Percentiles rank a stretch among this genome's conserved stretches.
Conservation (phyloP, 1,140 invertebrate genomes). For the Drosophila sproati region DNA sequence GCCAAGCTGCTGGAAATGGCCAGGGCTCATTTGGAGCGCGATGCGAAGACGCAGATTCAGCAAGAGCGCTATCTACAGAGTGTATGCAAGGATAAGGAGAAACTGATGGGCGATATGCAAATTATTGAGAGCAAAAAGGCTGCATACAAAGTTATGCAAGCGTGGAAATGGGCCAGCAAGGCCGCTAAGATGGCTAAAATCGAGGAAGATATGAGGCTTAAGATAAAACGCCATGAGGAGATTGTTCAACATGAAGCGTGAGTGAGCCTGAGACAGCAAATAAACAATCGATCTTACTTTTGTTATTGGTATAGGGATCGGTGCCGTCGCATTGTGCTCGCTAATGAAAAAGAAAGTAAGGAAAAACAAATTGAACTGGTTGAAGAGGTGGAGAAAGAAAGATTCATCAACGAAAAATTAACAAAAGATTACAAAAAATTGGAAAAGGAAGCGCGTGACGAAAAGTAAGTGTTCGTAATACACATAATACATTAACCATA, state of each 20-base stretch:
- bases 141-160: neutral
- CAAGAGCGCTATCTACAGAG: constrained; percentile 49
- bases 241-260: constrained; percentile 49
- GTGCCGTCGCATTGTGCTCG: constrained; percentile 12
- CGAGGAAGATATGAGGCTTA: constrained; percentile 28
- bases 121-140: constrained; percentile 3
- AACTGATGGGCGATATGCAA: constrained; percentile 20
- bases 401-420: neutral
- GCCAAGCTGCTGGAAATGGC: constrained; percentile 39
- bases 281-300: neutral
- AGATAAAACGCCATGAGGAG: constrained; percentile 34
- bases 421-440: neutral
- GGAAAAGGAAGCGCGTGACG: constrained; percentile 38
- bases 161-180: constrained; percentile 22
- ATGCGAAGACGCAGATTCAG: constrained; percentile 36
- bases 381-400: constrained; percentile 23
- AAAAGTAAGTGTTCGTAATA: constrained; percentile 51
- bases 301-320: constrained; percentile 30
- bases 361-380: constrained; percentile 42
- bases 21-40: constrained; percentile 33
- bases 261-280: constrained; percentile 4
- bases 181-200: constrained; percentile 22
- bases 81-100: constrained; percentile 43
- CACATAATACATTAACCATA: too few relatives aligned
- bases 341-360: constrained; percentile 32